Evolutionary conservation across 2,797 vertebrate genomes (phyloP), one percentile per base, ranked within the genome.

Genomic region (Phrynocephalus forsythii): DNA sequence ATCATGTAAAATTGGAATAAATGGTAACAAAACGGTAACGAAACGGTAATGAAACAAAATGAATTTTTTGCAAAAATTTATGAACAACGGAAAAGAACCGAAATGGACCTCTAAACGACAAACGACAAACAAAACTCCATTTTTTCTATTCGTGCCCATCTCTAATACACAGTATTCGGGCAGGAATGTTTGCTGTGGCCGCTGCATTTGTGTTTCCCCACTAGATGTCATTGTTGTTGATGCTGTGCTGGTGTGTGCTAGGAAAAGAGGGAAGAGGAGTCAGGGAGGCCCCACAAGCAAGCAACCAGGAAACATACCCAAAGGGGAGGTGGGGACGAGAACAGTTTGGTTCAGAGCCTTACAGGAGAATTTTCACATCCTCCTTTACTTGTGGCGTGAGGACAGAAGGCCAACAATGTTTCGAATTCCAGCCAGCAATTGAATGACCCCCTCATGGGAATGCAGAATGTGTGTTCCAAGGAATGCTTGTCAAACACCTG

Each of bases 211-310:
- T 63, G 89, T 86, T 91, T 94, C 81, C 30, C 96, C 96, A 95
- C 96, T 95, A 93, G 96, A 93, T 95, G 96, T 94, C 96, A 93
- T 89, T 95, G 95, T 90, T 95, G 96, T 9, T 79, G 94, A 95
- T 56, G 86, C 84, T 89, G 85, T 87, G 86, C 48, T 68, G 1
- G 71, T 30, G 18, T 44, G 83, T 79, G 8, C 38, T 56, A 24
- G 26, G 86, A 90, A 92, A 90, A 90, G 87, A 84, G 33, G 38
- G 13, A 89, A 91, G 85, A 30, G 26, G 50, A 48, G 52, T 30
- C 28, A 1, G 22, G 3, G n/a, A 10, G 1, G 16, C 28, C 10
- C 8, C 20, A 28, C 28, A 11, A 3, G 1, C n/a, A 87, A 88
- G 10, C 50, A 88, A 7, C 20, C 52, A 89, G 89, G 88, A 75